phyloP scores from a whole-genome alignment of 2,888 invertebrate species.

The Pharmacophagus antenor region DNA sequence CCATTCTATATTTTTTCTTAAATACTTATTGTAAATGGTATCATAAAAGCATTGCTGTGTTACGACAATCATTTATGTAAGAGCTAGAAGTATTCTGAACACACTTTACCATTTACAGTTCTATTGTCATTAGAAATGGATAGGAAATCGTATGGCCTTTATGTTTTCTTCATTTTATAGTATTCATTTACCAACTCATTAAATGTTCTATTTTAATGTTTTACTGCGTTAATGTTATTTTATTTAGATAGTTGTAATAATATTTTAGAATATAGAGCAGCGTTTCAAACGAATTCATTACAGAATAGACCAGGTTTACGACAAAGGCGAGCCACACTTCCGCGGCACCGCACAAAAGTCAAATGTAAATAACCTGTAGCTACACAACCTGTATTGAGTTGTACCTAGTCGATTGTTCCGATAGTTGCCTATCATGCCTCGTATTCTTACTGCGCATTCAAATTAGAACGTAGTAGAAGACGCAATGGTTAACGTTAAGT shows the following conservation, averaged over 20 bases:
- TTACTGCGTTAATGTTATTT: no score
- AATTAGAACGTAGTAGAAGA: conserved; percentile 34
- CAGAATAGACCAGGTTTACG: conserved; percentile 56
- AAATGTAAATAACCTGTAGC: conserved; percentile 78
- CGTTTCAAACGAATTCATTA: conserved; percentile 33
- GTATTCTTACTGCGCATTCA: conserved; percentile 38
- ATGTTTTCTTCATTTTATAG: not conserved
- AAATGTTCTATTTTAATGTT: not conserved
- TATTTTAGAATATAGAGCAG: conserved; percentile 36
- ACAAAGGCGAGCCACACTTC: conserved; percentile 71
- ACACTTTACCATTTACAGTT: no score
- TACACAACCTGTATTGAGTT: conserved; percentile 53
- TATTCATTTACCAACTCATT: not conserved
- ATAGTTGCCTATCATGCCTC: conserved; percentile 45
- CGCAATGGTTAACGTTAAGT: conserved; percentile 48
- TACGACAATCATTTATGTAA: no score
- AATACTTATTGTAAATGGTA: not conserved
- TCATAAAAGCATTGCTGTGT: no score
- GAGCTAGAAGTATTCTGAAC: no score
- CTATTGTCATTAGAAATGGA: no score
- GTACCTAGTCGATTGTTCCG: conserved; percentile 49
- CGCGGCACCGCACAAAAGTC: conserved; percentile 72
- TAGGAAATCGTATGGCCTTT: not conserved
- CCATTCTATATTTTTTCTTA: conserved; percentile 47
- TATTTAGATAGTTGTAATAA: not conserved